Base-by-base conservation (phyloP, 2,113 vertebrate species). In the Sula dactylatra region DNA sequence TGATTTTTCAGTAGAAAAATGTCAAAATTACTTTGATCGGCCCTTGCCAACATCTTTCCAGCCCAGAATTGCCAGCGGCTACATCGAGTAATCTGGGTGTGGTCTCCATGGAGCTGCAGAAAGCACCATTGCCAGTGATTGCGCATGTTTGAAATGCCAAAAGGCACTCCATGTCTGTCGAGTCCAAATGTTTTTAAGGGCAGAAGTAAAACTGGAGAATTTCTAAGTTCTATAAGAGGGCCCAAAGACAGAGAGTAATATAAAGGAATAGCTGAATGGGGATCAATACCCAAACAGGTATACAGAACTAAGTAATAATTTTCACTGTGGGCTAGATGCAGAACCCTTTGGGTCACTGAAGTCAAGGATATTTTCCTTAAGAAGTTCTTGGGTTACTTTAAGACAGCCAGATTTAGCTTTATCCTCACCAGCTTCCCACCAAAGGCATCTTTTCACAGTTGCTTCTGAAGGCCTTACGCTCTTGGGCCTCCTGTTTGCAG, bases 61-160 rank as follows among this genome's bases (percentile, higher is more conserved):
- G 10, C 34, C 15, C 65, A 17, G 44, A 88, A 47, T 1, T 88
- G 58, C 42, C 82, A 83, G 77, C 1, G 3, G 77, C 77, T 76
- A 7, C 10, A 3, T 11, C 0, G 1, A 69, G 15, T 14, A 26
- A 13, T 16, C n/a, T 14, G 34, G 52, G 42, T 82, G 67, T 52
- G 45, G 31, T 84, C 50, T 67, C 26, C 0, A 0, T 2, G 19
- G 86, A 89, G 34, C 31, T 15, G 27, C 2, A 15, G 42, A 62
- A 65, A 64, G 9, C 16, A 11, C 19, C 6, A 3, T 56, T 0
- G 0, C 7, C 21, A n/a, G 38, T 20, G 17, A 13, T 4, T 3
- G 6, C 3, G 4, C 1, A 2, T 0, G 1, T 31, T 74, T 1
- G 1, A 26, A 71, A 59, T 4, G 11, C 64, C 50, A 69, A 92